Base-by-base conservation (phyloP, 2,888 invertebrate genomes). In the Drosophila dives region DNA sequence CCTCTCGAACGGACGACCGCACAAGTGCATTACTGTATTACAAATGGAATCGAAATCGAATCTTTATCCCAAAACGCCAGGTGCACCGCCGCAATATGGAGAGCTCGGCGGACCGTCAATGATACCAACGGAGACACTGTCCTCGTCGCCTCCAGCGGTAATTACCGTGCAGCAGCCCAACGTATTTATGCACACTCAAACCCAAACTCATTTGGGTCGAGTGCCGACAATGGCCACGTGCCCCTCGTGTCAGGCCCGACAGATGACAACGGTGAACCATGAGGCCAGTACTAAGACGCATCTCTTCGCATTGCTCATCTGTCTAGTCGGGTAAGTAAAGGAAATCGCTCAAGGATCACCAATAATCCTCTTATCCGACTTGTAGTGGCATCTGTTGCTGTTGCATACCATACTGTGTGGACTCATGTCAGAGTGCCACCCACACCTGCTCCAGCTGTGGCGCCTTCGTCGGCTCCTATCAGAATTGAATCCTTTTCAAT, bases 341-440 rank as follows among this genome's bases (percentile, higher is more conserved):
- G 15, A 7, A 5, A 60, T 15, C 26, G 0, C 12, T 10, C n/a
- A 15, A 10, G 29, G 29, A 17, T 11, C 20, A 29, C 29, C 6
- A 56, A 32, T 36, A 15, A 36, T 20, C 40, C 10, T 15, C 7
- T 10, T 29, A 8, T 29, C 4, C 12, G 20, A 11, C 34, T 65
- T 79, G 20, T 32, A 83, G 83, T 34, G 83, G 83, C 67, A 38
- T 80, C 29, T 91, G 89, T 49, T 91, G 90, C 66, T 81, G 77
- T 36, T 91, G 91, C 64, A 77, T 91, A 36, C 91, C 91, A 0
- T 91, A 91, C 59, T 85, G 80, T 45, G 64, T 85, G 63, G 75
- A 92, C 53, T 89, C 81, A 45, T 92, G 92, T 63, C 90, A 91
- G 73, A 91, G 80, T 72, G 86, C 91, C 36, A 81, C 83, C 4